Evolutionary conservation across 2,797 vertebrate species (phyloP).

Genomic region (Gallinago stenura): DNA sequence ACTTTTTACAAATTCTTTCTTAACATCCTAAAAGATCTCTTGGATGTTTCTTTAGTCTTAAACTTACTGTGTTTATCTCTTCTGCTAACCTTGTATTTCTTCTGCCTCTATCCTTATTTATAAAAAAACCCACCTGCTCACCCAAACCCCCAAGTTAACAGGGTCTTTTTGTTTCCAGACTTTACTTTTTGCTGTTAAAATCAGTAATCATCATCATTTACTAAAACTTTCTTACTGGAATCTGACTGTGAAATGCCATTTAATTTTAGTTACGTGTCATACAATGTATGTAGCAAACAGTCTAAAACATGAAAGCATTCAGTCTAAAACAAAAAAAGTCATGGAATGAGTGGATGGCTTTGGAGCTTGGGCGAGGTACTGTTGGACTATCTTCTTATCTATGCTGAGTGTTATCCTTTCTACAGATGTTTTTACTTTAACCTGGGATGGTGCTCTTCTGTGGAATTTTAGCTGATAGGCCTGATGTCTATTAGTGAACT

Average conservation of each 20-base stretch:
- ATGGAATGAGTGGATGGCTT: neutral
- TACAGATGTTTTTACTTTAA: neutral
- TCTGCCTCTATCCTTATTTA: neutral
- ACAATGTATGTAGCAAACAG: neutral
- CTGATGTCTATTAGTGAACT: neutral
- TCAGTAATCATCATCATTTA: neutral
- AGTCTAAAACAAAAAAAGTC: neutral
- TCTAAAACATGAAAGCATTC: neutral
- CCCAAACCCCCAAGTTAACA: neutral
- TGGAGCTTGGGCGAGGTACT: neutral
- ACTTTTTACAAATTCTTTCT: neutral
- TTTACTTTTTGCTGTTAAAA: neutral
- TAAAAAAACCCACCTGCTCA: neutral
- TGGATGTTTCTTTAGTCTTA: neutral
- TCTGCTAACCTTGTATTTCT: neutral
- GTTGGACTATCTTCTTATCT: neutral
- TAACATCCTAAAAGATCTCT: neutral
- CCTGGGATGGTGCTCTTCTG: neutral
- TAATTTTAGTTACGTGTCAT: neutral
- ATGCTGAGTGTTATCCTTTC: neutral
- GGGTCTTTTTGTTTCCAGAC: neutral
- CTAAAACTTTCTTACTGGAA: neutral
- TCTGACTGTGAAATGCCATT: neutral
- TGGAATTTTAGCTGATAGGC: neutral
- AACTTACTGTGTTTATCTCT: neutral